Evolutionary conservation across 2,797 vertebrate genomes (phyloP).

Genomic region (Sylvia borin): DNA sequence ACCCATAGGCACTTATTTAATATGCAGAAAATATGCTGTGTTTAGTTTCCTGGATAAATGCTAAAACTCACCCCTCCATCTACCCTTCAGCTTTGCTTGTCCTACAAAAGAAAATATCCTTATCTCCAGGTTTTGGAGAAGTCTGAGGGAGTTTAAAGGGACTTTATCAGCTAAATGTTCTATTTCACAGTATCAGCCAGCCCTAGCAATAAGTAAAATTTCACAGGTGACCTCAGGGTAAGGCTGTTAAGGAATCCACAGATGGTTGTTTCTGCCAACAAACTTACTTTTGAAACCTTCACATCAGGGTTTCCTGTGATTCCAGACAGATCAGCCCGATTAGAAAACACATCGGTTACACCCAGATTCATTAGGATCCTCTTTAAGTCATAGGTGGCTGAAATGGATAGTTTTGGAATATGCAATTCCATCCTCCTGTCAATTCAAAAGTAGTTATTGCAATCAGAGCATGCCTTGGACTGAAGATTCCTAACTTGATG

Average conservation of each 20-base stretch:
- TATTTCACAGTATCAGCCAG: not conserved
- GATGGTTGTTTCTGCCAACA: not conserved
- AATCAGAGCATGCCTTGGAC: not conserved
- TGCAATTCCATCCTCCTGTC: slow-evolving; percentile 34
- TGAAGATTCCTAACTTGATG: not conserved
- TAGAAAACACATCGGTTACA: slow-evolving; percentile 35
- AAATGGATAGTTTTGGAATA: slow-evolving; percentile 18
- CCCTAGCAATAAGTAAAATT: not conserved
- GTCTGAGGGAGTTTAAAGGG: not conserved
- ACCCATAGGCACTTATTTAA: not conserved
- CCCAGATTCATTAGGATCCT: slow-evolving; percentile 2
- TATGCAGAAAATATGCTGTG: not conserved
- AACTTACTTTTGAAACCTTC: slow-evolving; percentile 47
- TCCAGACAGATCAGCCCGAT: slow-evolving; percentile 16
- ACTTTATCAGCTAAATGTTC: not conserved
- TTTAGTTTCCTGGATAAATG: not conserved
- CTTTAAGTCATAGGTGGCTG: slow-evolving; percentile 23
- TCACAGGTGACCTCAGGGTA: not conserved
- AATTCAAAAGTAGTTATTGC: not conserved
- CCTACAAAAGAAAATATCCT: not conserved
- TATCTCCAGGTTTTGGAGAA: not conserved
- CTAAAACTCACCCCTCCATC: not conserved
- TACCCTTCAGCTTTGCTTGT: not conserved
- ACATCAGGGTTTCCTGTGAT: slow-evolving; percentile 4
- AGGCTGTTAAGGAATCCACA: not conserved